A percentile compares a stretch with the other conserved stretches of the same genome.
Evolutionary conservation across 2,888 invertebrate species (phyloP).

Genomic region (Tetrapedia diversipes): DNA sequence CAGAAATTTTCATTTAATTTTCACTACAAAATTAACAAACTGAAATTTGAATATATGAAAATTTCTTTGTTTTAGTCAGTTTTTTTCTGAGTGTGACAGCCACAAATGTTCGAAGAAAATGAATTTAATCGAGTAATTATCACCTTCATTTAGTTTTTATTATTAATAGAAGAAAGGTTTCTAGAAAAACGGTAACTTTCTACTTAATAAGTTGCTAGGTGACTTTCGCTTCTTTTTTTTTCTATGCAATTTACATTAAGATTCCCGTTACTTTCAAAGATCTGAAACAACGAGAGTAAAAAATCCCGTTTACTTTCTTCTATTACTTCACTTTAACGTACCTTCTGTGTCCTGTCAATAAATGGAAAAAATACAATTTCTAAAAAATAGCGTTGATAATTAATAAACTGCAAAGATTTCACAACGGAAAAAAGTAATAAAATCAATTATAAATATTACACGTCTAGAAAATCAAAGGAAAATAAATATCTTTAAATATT

Average conservation of each 20-base stretch:
- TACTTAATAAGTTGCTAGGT: conserved; percentile 25
- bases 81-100: neutral
- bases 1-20: neutral
- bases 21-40: neutral
- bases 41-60: neutral
- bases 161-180: neutral
- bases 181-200: conserved; percentile 7
- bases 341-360: neutral
- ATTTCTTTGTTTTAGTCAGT: neutral
- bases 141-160: too few relatives aligned
- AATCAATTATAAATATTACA: neutral
- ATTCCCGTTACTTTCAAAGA: conserved; percentile 33
- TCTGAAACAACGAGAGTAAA: conserved; percentile 3
- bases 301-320: conserved; percentile 8
- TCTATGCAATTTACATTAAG: conserved; percentile 24
- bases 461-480: neutral
- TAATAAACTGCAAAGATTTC: neutral
- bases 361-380: neutral
- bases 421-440: neutral
- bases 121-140: too few relatives aligned
- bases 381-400: neutral
- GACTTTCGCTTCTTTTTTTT: conserved; percentile 5
- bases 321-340: neutral
- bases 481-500: neutral
- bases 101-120: neutral